Evolutionary conservation across 2,888 invertebrate species (phyloP).

Genomic region (Leucania comma): DNA sequence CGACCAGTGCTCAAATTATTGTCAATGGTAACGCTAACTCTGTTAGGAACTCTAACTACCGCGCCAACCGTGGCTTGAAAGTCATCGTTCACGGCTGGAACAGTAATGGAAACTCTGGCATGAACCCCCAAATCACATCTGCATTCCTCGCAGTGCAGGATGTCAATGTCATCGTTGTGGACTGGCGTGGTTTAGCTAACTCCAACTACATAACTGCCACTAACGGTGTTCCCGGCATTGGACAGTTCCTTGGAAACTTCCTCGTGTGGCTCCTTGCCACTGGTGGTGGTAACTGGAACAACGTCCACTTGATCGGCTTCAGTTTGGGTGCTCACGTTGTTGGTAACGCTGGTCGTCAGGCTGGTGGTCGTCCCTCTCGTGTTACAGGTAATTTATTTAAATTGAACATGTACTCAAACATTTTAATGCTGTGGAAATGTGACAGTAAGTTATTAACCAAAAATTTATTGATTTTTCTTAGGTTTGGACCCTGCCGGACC

Average conservation of each 20-base stretch:
- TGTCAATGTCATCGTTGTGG: constrained; percentile 83
- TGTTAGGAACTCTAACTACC: constrained; percentile 76
- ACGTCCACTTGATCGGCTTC: constrained; percentile 85
- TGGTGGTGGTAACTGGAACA: constrained; percentile 80
- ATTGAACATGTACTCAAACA: neutral
- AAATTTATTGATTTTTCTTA: constrained; percentile 8
- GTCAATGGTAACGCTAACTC: constrained; percentile 74
- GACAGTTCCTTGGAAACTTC: constrained; percentile 81
- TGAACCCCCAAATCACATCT: constrained; percentile 72
- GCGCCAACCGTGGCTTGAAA: constrained; percentile 67
- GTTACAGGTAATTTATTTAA: constrained; percentile 73
- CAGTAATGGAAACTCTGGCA: constrained; percentile 72
- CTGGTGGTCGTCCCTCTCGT: constrained; percentile 69
- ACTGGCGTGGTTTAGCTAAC: constrained; percentile 78
- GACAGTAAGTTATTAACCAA: neutral
- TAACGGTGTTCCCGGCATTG: constrained; percentile 77
- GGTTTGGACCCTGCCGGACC: constrained; percentile 81
- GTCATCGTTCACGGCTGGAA: constrained; percentile 84
- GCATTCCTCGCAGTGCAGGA: constrained; percentile 78
- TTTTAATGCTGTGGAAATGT: neutral
- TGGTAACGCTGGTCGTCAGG: constrained; percentile 78
- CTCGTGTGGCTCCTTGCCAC: constrained; percentile 80
- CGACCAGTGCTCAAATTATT: constrained; percentile 73
- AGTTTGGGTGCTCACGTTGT: constrained; percentile 88
- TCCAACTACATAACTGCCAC: constrained; percentile 74